These are phyloP conservation scores for Penaeus vannamei DNA, from an alignment of 1,140 invertebrate species.

Conservation along the genomic window DNA sequence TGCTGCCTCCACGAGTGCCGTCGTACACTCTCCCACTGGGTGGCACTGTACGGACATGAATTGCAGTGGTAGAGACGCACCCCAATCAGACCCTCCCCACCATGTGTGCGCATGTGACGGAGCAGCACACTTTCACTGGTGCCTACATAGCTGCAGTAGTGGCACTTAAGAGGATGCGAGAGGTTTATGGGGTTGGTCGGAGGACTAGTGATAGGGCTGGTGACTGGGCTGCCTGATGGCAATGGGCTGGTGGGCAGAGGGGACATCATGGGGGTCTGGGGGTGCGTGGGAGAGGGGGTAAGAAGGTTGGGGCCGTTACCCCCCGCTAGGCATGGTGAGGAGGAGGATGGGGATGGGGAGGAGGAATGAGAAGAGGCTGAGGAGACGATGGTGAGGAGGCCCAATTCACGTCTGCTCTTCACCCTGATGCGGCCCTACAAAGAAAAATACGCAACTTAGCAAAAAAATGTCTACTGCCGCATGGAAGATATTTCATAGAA, in stretches of 20 bases:
- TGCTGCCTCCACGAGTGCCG: constrained; percentile 66
- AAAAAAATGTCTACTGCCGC: constrained; percentile 38
- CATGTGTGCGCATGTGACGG: constrained; percentile 53
- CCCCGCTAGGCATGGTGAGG: constrained; percentile 32
- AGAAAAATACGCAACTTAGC: constrained; percentile 65
- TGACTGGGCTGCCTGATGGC: constrained; percentile 33
- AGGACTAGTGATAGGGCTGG: constrained; percentile 44
- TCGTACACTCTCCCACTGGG: constrained; percentile 66
- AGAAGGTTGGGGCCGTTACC: constrained; percentile 37
- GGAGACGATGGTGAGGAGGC: constrained; percentile 60
- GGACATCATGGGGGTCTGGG: constrained; percentile 49
- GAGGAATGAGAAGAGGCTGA: constrained; percentile 39
- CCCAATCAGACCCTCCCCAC: constrained; percentile 37
- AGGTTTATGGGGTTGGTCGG: constrained; percentile 42
- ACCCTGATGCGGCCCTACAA: constrained; percentile 66
- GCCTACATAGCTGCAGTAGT: constrained; percentile 55
- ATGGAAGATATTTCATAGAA: background rate
- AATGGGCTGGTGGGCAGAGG: constrained; percentile 50
- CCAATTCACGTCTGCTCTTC: constrained; percentile 62
- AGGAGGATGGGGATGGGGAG: constrained; percentile 46
- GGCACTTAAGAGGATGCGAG: constrained; percentile 55
- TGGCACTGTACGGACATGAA: constrained; percentile 65
- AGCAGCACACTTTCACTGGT: constrained; percentile 57
- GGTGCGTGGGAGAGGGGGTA: constrained; percentile 41
- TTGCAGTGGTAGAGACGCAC: constrained; percentile 63